phyloP scores from a whole-genome alignment of 1,140 invertebrate species.

The Halesus radiatus region DNA sequence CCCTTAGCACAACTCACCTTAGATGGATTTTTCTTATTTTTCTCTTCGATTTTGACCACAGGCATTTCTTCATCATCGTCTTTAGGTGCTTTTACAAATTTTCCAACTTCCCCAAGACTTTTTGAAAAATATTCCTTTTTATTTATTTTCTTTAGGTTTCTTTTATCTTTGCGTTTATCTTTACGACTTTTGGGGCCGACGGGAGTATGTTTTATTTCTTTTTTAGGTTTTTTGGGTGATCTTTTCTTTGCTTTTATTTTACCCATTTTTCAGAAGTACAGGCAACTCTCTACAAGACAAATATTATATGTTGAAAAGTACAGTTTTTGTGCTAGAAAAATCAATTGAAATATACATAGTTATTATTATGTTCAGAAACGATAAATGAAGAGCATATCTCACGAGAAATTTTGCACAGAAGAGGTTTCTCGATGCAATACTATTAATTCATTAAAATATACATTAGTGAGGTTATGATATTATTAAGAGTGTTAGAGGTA shows the following conservation, averaged over 20 bases:
- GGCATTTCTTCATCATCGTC: conserved; percentile 56
- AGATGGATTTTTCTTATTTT: too few relatives aligned
- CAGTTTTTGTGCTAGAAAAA: background rate
- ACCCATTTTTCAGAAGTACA: conserved; percentile 28
- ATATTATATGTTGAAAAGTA: too few relatives aligned
- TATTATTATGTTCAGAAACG: background rate
- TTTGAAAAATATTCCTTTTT: conserved; percentile 67
- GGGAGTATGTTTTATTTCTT: conserved; percentile 55
- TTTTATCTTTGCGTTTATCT: conserved; percentile 73
- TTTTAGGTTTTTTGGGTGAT: conserved; percentile 22
- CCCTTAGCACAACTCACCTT: too few relatives aligned
- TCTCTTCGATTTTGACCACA: too few relatives aligned
- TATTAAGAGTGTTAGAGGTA: too few relatives aligned
- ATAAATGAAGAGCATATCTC: too few relatives aligned
- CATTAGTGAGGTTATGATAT: too few relatives aligned
- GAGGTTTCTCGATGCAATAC: too few relatives aligned
- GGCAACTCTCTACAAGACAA: too few relatives aligned
- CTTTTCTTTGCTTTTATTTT: conserved; percentile 45
- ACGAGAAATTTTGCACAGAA: too few relatives aligned
- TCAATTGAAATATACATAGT: background rate
- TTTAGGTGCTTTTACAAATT: conserved; percentile 59
- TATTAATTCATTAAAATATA: too few relatives aligned
- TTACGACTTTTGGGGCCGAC: conserved; percentile 66
- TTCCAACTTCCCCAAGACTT: conserved; percentile 52
- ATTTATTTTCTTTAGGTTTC: conserved; percentile 70